phyloP scores from a whole-genome alignment of 2,113 vertebrate species.

The Hippoglossus stenolepis region DNA sequence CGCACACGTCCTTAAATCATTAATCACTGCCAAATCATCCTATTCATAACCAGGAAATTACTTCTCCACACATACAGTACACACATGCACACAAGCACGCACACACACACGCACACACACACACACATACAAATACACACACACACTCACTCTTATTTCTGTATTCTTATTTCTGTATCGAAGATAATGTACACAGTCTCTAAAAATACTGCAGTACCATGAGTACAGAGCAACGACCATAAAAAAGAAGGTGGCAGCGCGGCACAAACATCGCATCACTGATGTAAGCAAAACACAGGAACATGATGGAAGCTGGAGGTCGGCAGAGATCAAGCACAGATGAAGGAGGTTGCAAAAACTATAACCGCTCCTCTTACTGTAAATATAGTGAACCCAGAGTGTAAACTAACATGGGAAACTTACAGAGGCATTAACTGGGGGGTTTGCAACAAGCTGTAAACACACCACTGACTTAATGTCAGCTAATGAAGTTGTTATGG shows the following conservation, averaged over 20 bases:
- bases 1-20: slow-evolving; percentile 57
- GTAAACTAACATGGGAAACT: no score
- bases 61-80: not conserved
- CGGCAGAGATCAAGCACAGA: no score
- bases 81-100: slow-evolving; percentile 5
- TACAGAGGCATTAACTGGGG: not conserved
- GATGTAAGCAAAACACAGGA: slow-evolving; percentile 18
- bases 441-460: not conserved
- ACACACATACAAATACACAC: no score
- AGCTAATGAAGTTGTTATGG: not conserved
- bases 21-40: slow-evolving; percentile 10
- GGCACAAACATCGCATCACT: slow-evolving; percentile 24
- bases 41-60: slow-evolving; percentile 51
- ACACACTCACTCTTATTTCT: not conserved
- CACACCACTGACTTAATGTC: not conserved
- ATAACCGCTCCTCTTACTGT: no score
- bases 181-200: slow-evolving; percentile 47
- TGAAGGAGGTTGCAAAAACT: no score
- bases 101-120: not conserved
- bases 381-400: not conserved
- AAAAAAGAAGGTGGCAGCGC: slow-evolving; percentile 31
- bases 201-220: slow-evolving; percentile 41
- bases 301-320: not conserved
- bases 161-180: slow-evolving; percentile 15
- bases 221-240: not conserved